Conservation (phyloP, 92 coral and sea anemone genomes). For the Zoanthus sociatus region DNA sequence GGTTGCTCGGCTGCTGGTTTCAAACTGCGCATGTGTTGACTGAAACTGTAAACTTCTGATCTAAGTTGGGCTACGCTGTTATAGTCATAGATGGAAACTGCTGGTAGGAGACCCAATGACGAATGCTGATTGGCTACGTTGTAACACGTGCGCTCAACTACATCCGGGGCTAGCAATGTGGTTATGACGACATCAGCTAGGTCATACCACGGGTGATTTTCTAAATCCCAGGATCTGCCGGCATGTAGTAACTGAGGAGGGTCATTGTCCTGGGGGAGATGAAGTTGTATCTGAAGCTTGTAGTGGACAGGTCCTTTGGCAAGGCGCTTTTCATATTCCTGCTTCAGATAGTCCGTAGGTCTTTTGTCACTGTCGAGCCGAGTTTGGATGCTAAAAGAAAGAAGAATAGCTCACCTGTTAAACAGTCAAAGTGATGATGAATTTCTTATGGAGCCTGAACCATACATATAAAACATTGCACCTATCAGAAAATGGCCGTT, state of each 20-base stretch:
- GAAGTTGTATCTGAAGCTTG: slow-evolving; percentile 52
- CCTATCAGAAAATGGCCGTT: too few species aligned
- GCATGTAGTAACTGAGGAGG: slow-evolving; percentile 48
- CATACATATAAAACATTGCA: too few species aligned
- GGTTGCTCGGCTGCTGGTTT: slow-evolving; percentile 14
- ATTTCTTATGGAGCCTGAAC: too few species aligned
- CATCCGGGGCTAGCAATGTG: slow-evolving; percentile 33
- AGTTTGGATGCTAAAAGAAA: not conserved
- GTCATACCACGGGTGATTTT: slow-evolving; percentile 53
- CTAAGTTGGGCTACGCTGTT: slow-evolving; percentile 71
- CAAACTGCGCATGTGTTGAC: slow-evolving; percentile 66
- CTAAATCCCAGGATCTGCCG: slow-evolving; percentile 46
- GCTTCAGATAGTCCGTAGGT: slow-evolving; percentile 35
- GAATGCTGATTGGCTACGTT: slow-evolving; percentile 56
- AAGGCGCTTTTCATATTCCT: slow-evolving; percentile 37
- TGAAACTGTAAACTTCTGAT: slow-evolving; percentile 60
- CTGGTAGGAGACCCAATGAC: slow-evolving; percentile 63
- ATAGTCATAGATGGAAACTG: slow-evolving; percentile 75
- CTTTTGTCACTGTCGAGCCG: slow-evolving; percentile 48
- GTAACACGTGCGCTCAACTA: slow-evolving; percentile 42
- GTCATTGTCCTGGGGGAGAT: slow-evolving; percentile 23
- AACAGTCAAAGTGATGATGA: too few species aligned
- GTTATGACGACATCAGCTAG: slow-evolving; percentile 23
- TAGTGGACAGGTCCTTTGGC: slow-evolving; percentile 38
- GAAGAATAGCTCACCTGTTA: too few species aligned